phyloP scores from a whole-genome alignment of 2,113 vertebrate genomes.

The Leucoraja erinaceus region DNA sequence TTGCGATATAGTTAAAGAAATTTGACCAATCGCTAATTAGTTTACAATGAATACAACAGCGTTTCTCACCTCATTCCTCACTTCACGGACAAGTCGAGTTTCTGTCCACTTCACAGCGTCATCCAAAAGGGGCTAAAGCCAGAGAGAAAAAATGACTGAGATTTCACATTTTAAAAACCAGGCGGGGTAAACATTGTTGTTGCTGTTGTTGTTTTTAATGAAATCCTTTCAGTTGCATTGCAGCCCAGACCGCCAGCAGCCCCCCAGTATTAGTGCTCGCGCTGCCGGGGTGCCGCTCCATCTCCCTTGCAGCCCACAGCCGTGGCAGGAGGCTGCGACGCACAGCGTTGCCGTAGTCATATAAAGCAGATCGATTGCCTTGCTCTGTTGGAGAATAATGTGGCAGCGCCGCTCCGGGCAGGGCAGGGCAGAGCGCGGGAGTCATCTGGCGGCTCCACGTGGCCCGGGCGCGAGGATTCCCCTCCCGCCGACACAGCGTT shows the following conservation, averaged over 20 bases:
- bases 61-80: constrained; percentile 76
- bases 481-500: background rate
- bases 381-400: too few relatives aligned
- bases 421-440: too few relatives aligned
- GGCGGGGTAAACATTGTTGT: background rate
- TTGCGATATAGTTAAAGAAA: background rate
- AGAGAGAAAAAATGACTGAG: constrained; percentile 48
- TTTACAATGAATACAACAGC: background rate
- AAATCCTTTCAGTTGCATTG: background rate
- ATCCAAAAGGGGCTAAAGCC: constrained; percentile 71
- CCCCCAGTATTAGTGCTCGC: too few relatives aligned
- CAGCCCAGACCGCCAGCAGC: background rate
- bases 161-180: constrained; percentile 34
- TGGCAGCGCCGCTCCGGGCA: too few relatives aligned
- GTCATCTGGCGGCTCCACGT: background rate
- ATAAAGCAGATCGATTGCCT: background rate
- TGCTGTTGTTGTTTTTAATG: background rate
- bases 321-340: background rate
- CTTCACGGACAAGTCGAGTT: constrained; percentile 66
- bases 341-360: too few relatives aligned
- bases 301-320: background rate
- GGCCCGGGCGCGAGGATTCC: background rate
- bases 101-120: constrained; percentile 63
- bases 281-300: background rate
- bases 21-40: background rate